Conservation (phyloP, 2,888 invertebrate species). For the Thera obeliscata region DNA sequence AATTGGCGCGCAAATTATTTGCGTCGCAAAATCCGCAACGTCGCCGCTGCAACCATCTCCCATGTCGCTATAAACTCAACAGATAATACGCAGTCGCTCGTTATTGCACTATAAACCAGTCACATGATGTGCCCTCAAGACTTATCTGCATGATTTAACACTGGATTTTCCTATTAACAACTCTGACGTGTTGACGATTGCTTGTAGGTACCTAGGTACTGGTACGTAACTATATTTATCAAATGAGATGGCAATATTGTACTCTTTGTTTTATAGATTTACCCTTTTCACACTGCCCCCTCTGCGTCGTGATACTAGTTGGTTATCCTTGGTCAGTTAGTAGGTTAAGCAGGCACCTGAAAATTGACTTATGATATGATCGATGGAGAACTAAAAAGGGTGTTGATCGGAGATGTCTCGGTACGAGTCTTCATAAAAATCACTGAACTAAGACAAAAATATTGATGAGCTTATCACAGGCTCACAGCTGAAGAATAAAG, state of each 20-base stretch:
- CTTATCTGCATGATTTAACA: constrained; percentile 36
- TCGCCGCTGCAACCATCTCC: constrained; percentile 61
- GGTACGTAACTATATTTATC: background rate
- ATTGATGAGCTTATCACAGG: too few relatives aligned
- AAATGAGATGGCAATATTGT: constrained; percentile 1
- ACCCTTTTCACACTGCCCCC: background rate
- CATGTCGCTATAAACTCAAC: constrained; percentile 38
- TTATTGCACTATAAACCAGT: constrained; percentile 38
- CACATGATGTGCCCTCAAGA: constrained; percentile 24
- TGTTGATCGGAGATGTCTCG: too few relatives aligned
- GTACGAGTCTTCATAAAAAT: too few relatives aligned
- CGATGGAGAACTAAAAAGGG: too few relatives aligned
- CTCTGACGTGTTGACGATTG: constrained; percentile 15
- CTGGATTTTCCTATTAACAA: constrained; percentile 24
- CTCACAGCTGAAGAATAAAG: too few relatives aligned
- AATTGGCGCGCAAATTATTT: constrained; percentile 85
- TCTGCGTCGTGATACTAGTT: background rate
- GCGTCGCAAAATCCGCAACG: constrained; percentile 80
- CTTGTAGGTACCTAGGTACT: background rate
- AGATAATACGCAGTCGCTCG: constrained; percentile 44
- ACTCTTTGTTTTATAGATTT: background rate
- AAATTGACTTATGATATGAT: too few relatives aligned
- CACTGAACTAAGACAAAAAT: too few relatives aligned
- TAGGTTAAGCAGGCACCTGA: too few relatives aligned
- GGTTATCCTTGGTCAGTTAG: too few relatives aligned